These are phyloP conservation scores for Myrmecobius fasciatus DNA, from an alignment of 2,113 vertebrate genomes.

Conservation along the genomic window DNA sequence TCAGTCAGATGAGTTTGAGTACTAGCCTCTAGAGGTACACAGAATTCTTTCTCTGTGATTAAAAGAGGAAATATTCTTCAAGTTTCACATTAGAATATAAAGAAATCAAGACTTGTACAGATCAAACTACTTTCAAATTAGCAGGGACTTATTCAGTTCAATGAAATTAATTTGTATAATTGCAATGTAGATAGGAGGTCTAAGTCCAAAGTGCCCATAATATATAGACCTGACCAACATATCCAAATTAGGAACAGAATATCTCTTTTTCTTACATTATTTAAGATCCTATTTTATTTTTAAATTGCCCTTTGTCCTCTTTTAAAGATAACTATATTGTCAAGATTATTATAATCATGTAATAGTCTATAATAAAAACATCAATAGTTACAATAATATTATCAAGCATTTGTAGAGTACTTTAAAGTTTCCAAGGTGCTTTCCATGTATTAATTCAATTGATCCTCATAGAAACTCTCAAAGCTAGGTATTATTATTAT, in stretches of 20 bases:
- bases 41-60: neutral
- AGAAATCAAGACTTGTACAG: neutral
- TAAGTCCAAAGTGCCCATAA: neutral
- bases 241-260: neutral
- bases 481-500: neutral
- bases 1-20: neutral
- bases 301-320: neutral
- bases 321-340: neutral
- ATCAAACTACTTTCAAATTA: neutral
- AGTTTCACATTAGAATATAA: neutral
- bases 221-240: neutral
- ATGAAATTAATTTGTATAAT: neutral
- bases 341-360: neutral
- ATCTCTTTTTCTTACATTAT: neutral
- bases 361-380: neutral
- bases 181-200: neutral
- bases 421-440: neutral
- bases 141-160: neutral
- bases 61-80: neutral
- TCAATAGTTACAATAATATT: neutral
- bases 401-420: neutral
- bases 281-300: neutral
- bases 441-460: neutral
- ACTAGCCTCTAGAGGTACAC: neutral
- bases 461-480: neutral